phyloP scores from a whole-genome alignment of 2,797 vertebrate genomes.

The Falco cherrug region DNA sequence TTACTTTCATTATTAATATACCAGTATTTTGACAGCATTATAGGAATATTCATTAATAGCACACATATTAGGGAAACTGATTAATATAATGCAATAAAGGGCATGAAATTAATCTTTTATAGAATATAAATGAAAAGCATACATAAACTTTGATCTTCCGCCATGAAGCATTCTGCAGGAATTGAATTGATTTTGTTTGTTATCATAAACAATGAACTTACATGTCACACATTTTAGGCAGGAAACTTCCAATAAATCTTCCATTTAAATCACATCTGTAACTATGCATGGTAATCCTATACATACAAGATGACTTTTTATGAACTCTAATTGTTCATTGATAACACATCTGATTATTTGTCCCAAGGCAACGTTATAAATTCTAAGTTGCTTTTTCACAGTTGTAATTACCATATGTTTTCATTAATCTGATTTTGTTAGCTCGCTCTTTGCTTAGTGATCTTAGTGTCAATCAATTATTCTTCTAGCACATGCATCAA shows the following conservation, averaged over 20 bases:
- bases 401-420: conserved; percentile 81
- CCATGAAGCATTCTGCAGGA: background rate
- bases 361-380: conserved; percentile 65
- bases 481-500: conserved; percentile 68
- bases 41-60: conserved; percentile 21
- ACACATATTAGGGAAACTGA: background rate
- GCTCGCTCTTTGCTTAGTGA: conserved; percentile 68
- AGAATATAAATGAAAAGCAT: background rate
- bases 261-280: conserved; percentile 47
- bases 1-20: background rate
- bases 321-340: conserved; percentile 75
- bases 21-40: background rate
- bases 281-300: conserved; percentile 56
- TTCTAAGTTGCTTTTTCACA: conserved; percentile 73
- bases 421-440: conserved; percentile 78
- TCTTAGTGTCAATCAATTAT: conserved; percentile 77
- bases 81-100: conserved; percentile 32
- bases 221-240: background rate
- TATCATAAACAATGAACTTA: conserved; percentile 39
- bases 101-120: conserved; percentile 62
- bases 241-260: conserved; percentile 35
- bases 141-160: conserved; percentile 59
- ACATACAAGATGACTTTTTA: conserved; percentile 67
- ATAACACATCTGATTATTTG: conserved; percentile 77
- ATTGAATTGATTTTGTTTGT: conserved; percentile 29